A percentile compares a stretch with the other conserved stretches of the same genome.
Evolutionary conservation across 2,888 invertebrate species (phyloP).

Genomic region (Luffia ferchaultella): DNA sequence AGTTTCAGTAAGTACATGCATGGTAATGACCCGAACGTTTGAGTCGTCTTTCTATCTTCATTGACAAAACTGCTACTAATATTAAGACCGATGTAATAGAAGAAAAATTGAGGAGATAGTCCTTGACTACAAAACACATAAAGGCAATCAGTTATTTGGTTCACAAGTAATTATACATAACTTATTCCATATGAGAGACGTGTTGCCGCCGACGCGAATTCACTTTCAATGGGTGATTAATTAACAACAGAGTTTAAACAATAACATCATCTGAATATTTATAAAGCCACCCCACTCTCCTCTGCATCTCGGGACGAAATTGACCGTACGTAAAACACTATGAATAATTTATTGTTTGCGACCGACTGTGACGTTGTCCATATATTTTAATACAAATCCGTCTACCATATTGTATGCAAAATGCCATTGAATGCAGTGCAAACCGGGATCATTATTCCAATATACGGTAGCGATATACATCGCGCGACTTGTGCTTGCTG

Average conservation of each 20-base stretch:
- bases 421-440: constrained; percentile 64
- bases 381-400: constrained; percentile 67
- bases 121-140: no score
- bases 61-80: no score
- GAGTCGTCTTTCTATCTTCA: no score
- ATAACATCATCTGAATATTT: constrained; percentile 62
- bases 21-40: no score
- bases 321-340: constrained; percentile 43
- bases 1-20: no score
- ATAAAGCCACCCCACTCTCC: constrained; percentile 29
- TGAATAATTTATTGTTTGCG: constrained; percentile 63
- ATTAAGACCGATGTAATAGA: no score
- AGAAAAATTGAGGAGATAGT: no score
- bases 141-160: no score
- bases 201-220: no score
- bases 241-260: constrained; percentile 60
- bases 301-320: constrained; percentile 57
- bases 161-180: no score
- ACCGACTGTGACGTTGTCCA: constrained; percentile 59
- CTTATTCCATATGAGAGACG: no score
- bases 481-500: constrained; percentile 45
- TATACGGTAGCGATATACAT: constrained; percentile 60
- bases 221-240: no score
- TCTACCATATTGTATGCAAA: constrained; percentile 66
- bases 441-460: constrained; percentile 62